Evolutionary conservation across 1,140 invertebrate species (phyloP).

Genomic region (Melanaphis sacchari): DNA sequence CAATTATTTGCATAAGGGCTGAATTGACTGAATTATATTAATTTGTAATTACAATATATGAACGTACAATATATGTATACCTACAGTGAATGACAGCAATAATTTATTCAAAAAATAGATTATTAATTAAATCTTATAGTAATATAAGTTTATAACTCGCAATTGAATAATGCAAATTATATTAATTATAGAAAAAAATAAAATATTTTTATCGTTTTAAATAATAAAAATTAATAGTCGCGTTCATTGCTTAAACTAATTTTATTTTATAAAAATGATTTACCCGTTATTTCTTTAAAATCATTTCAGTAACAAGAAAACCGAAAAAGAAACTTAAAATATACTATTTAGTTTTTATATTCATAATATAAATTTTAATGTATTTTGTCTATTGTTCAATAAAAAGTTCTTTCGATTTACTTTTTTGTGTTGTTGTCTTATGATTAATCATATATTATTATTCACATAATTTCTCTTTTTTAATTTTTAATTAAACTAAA

Average conservation of each 20-base stretch:
- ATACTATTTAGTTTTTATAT: background rate
- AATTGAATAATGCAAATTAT: background rate
- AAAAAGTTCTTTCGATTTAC: no score
- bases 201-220: background rate
- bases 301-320: background rate
- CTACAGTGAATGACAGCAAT: background rate
- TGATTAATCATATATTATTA: no score
- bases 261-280: background rate
- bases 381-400: no score
- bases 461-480: no score
- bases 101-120: background rate
- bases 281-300: background rate
- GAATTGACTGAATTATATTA: background rate
- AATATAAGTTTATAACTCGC: background rate
- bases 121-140: background rate
- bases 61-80: background rate
- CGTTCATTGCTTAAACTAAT: background rate
- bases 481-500: no score
- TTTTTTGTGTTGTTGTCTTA: background rate
- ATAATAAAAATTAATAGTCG: background rate
- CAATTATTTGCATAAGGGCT: background rate
- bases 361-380: background rate
- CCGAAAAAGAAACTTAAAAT: background rate
- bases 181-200: no score
- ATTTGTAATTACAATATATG: no score